Evolutionary conservation across 2,797 vertebrate genomes (phyloP), one percentile per base, ranked within the genome.

Genomic region (Rhodeus uyekii): DNA sequence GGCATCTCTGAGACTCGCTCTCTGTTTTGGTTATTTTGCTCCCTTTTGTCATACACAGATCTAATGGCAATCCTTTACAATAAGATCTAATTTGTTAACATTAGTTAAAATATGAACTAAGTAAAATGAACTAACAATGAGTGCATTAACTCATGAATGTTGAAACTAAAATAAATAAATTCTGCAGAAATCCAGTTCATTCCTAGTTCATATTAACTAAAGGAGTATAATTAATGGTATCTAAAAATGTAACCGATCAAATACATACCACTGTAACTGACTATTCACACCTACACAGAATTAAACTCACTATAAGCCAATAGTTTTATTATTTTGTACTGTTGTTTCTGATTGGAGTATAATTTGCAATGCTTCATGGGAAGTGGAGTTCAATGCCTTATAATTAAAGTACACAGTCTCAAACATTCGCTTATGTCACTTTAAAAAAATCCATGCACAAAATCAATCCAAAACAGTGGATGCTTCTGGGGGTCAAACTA

Each of bases 401-500:
- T 34, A 48, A n/a, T 22, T 34, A 9, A n/a, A 46, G 55, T 58
- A 58, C n/a, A 32, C 10, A 2, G 10, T 71, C 44, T 46, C 44
- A 32, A 71, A 48, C 68, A 32, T 48, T 48, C 19, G 2, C 27
- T 32, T 3, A 50, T 13, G 16, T 71, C 44, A 71, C 44, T 48
- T 27, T 71, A 34, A n/a, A n/a, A n/a, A n/a, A 58, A 13, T 58
- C 5, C 46, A 58, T 29, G 16, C 53, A 60, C 53, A 60, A 60
- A 60, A 65, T 34, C 42, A 64, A 27, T 64, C n/a, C 9, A n/a
- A n/a, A 64, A 63, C 42, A n/a, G 60, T 48, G 29, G 19, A 50
- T 48, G 32, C 8, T 65, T 50, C 29, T 24, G 60, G 32, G 39
- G 76, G 61, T 50, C 42, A 65, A 50, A 78, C 44, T 78, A 65